Evolutionary conservation across 2,113 vertebrate genomes (phyloP).

Genomic region (Hypanus sabinus): DNA sequence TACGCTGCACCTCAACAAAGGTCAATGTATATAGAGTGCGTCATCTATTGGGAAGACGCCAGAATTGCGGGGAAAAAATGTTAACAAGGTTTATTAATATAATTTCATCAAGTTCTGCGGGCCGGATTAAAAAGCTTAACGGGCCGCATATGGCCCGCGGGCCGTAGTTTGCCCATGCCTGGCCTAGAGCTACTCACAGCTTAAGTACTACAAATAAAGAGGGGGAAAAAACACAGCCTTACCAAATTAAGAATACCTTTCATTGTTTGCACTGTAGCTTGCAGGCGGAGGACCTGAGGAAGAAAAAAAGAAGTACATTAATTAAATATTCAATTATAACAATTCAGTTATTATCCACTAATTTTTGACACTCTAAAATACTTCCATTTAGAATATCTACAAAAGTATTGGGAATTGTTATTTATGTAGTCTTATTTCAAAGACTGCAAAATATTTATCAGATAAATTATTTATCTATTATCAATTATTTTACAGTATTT

Average conservation of each 20-base stretch:
- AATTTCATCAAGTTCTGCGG: no score
- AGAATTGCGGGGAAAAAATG: no score
- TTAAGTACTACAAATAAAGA: conserved; percentile 18
- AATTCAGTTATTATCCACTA: not conserved
- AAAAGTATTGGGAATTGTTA: not conserved
- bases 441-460: not conserved
- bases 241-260: conserved; percentile 71
- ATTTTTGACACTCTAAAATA: not conserved
- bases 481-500: no score
- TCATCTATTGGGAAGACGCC: no score
- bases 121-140: no score
- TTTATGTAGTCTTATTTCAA: not conserved
- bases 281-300: conserved; percentile 73
- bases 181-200: not conserved
- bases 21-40: no score
- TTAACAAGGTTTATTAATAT: no score
- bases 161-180: not conserved
- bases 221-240: conserved; percentile 42
- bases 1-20: no score
- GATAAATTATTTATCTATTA: not conserved
- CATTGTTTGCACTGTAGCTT: conserved; percentile 65
- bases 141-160: no score
- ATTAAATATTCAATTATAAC: not conserved
- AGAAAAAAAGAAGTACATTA: conserved; percentile 41
- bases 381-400: not conserved